Evolutionary conservation across 2,797 vertebrate species (phyloP), one percentile per base, ranked within the genome.

Genomic region (Chrosomus eos): DNA sequence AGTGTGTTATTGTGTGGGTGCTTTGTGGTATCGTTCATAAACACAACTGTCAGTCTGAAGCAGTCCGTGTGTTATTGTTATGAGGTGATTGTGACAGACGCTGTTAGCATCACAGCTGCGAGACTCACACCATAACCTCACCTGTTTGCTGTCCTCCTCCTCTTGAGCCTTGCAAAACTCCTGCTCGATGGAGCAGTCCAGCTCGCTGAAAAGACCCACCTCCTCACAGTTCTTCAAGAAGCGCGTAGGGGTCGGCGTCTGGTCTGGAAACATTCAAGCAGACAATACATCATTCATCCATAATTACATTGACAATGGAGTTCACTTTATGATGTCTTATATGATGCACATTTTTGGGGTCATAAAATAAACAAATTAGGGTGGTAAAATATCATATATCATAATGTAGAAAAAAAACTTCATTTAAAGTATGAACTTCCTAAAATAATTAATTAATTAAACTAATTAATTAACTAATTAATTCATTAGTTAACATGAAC

Each of bases 141-240:
- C 98, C 97, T 97, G 96, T 95, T 99, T 99, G 90, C 93, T 97
- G 95, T 97, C 98, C 88, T 99, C 98, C 87, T 98, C 97, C 92
- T 99, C 98, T 93, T 99, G 98, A 82, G 96, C 97, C 93, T 98
- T 99, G 93, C 98, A 96, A 91, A 99, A 99, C 91, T 99, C 97
- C 74, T 99, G 98, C 89, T 99, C 97, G 7, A 99, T 96, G 89
- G 98, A 98, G 92, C 98, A 98, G 90, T 98, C 98, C 60, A 99
- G 96, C 85, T 99, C 98, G 8, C 95, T 99, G 93, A 99, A 99
- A 91, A 99, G 94, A 67, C 98, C 98, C 75, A 99, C 98, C 90
- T 99, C 98, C 90, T 99, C 98, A 71, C 98, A 99, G 93, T 99
- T 99, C 96, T 99, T 99, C 94, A 99, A 93, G 92, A 99, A 99